Evolutionary conservation across 2,888 invertebrate species (phyloP).

Genomic region (Phytoseiulus persimilis): DNA sequence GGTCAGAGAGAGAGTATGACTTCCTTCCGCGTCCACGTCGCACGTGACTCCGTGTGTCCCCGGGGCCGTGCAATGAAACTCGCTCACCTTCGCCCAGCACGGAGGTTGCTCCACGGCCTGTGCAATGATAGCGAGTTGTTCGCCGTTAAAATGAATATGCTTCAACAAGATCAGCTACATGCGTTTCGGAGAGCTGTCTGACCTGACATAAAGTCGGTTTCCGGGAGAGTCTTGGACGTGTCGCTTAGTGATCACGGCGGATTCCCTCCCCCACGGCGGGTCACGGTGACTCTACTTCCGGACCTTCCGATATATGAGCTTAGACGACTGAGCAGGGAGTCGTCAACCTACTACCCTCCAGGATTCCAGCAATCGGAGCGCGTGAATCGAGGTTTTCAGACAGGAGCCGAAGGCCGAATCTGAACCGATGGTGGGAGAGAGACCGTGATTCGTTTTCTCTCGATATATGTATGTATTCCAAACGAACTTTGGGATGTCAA

Average conservation of each 20-base stretch:
- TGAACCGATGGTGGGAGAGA: too few relatives aligned
- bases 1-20: neutral
- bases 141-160: neutral
- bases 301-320: too few relatives aligned
- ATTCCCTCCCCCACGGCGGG: neutral
- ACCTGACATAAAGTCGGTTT: neutral
- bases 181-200: neutral
- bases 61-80: neutral
- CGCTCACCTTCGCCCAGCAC: neutral
- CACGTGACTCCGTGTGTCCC: neutral
- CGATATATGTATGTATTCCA: too few relatives aligned
- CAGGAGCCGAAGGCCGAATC: too few relatives aligned
- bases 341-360: too few relatives aligned
- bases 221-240: neutral
- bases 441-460: too few relatives aligned
- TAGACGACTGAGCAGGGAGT: too few relatives aligned
- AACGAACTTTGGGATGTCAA: too few relatives aligned
- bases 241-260: neutral
- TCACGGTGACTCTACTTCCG: neutral
- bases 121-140: neutral
- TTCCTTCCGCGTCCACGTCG: neutral
- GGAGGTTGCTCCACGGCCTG: neutral
- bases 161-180: neutral
- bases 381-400: too few relatives aligned
- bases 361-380: too few relatives aligned